phyloP scores from a whole-genome alignment of 2,797 vertebrate genomes.

The Spatula clypeata region DNA sequence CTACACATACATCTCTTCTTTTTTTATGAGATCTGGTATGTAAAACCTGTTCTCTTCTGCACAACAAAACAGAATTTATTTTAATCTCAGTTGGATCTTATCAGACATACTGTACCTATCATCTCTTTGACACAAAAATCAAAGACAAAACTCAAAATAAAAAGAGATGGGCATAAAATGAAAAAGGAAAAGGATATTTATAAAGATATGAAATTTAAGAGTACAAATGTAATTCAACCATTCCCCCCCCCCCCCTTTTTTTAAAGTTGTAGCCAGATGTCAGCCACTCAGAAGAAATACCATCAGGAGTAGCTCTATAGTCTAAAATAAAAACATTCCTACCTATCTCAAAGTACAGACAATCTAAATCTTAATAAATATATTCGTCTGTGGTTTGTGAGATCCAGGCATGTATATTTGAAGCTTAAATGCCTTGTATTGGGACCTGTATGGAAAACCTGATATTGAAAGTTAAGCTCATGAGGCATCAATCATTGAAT shows the following conservation, averaged over 20 bases:
- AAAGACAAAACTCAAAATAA: constrained; percentile 47
- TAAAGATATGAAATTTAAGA: constrained; percentile 10
- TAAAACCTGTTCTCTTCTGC: constrained; percentile 59
- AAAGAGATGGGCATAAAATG: neutral
- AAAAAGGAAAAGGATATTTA: neutral
- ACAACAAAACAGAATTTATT: constrained; percentile 56
- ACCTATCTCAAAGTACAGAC: neutral
- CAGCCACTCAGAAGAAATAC: neutral
- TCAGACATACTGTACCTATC: neutral
- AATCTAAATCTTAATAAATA: neutral
- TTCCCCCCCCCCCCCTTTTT: neutral
- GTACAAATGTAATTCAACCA: neutral
- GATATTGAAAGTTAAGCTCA: constrained; percentile 62
- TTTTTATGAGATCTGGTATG: constrained; percentile 30
- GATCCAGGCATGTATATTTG: constrained; percentile 16
- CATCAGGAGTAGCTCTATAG: neutral
- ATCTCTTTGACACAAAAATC: constrained; percentile 65
- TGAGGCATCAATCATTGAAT: constrained; percentile 72
- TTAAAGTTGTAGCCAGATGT: neutral
- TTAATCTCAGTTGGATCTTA: constrained; percentile 71
- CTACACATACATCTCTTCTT: neutral
- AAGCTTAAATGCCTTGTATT: constrained; percentile 42
- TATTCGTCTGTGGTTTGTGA: constrained; percentile 21
- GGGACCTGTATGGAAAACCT: constrained; percentile 56
- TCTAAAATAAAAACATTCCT: neutral